Conservation (phyloP, 1,140 invertebrate species). For the Homalodisca vitripennis region DNA sequence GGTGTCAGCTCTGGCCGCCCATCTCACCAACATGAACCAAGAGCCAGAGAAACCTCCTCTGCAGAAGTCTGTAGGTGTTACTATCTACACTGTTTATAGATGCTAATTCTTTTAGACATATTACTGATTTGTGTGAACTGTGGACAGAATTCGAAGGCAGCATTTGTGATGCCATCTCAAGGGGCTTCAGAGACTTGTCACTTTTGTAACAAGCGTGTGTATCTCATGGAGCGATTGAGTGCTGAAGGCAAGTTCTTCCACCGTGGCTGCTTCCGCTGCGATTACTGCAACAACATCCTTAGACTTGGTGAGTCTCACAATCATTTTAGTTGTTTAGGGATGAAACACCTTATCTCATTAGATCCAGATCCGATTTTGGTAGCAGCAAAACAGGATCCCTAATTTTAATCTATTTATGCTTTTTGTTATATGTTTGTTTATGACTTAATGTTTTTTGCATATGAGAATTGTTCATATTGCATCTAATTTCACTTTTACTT, state of each 20-base stretch:
- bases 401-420: background rate
- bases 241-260: slow-evolving; percentile 88
- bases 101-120: no score
- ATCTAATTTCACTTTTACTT: no score
- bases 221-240: slow-evolving; percentile 82
- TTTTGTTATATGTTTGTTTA: background rate
- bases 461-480: no score
- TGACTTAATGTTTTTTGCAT: background rate
- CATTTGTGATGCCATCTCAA: slow-evolving; percentile 59
- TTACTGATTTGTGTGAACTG: slow-evolving; percentile 28
- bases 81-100: no score
- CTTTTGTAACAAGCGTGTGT: slow-evolving; percentile 85
- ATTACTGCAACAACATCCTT: slow-evolving; percentile 68
- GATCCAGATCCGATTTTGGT: background rate
- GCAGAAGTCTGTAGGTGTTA: slow-evolving; percentile 62
- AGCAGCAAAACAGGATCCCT: background rate
- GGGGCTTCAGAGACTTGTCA: slow-evolving; percentile 77
- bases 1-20: slow-evolving; percentile 83
- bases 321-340: background rate
- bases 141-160: slow-evolving; percentile 57
- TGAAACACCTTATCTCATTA: background rate
- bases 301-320: slow-evolving; percentile 57
- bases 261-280: slow-evolving; percentile 76
- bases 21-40: slow-evolving; percentile 66
- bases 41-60: slow-evolving; percentile 52